Conservation (phyloP, 2,797 vertebrate genomes). For the Picus viridis region DNA sequence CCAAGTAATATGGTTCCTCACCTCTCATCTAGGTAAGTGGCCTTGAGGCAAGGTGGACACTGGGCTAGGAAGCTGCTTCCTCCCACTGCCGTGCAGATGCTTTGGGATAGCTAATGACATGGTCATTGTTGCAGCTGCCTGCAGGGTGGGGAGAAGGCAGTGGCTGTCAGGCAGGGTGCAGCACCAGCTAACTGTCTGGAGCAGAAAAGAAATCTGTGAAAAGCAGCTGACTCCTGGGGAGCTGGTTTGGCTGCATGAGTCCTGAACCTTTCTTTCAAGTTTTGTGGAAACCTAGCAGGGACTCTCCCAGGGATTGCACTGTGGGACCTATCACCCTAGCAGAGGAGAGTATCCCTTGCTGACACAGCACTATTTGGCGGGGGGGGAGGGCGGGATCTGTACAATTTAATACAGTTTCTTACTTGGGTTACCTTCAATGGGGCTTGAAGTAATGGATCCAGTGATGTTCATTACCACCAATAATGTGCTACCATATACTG, state of each 20-base stretch:
- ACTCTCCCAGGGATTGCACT: background rate
- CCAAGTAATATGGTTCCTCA: background rate
- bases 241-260: background rate
- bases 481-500: background rate
- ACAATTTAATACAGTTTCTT: background rate
- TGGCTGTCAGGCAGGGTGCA: background rate
- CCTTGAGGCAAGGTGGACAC: conserved; percentile 51
- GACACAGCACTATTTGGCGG: background rate
- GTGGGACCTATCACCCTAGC: background rate
- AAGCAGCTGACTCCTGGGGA: background rate
- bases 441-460: background rate
- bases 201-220: background rate
- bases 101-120: background rate
- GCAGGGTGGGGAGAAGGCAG: background rate
- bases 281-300: background rate
- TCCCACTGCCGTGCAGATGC: background rate
- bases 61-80: background rate
- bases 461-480: background rate
- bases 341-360: background rate
- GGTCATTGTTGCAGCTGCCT: conserved; percentile 20
- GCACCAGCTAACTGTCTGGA: background rate
- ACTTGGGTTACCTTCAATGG: background rate
- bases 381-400: background rate
- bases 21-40: background rate
- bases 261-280: background rate